These are phyloP conservation scores for Gallinago nigripennis DNA, from an alignment of 2,797 vertebrate genomes.

Conservation along the genomic window DNA sequence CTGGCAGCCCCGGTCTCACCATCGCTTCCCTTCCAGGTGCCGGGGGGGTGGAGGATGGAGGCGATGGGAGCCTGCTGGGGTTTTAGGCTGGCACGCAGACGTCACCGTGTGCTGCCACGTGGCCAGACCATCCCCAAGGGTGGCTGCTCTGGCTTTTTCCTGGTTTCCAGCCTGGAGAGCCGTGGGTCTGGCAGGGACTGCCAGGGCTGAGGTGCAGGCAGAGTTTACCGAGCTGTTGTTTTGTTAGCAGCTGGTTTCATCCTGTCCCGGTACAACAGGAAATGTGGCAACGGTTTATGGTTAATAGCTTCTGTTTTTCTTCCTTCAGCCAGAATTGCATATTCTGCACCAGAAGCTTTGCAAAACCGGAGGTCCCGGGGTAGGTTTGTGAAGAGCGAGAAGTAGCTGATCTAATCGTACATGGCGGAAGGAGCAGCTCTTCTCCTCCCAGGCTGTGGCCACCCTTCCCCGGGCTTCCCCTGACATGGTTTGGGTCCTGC, in stretches of 20 bases:
- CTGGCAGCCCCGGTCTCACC: background rate
- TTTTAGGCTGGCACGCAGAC: accelerated
- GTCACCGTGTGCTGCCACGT: accelerated
- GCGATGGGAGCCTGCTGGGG: accelerated
- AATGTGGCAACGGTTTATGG: slow-evolving; percentile 69
- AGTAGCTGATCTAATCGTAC: background rate
- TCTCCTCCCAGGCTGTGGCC: background rate
- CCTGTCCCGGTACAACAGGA: slow-evolving; percentile 57
- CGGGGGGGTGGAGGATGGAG: background rate
- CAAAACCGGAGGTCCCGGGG: background rate
- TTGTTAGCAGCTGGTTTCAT: slow-evolving; percentile 26
- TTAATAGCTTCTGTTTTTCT: slow-evolving; percentile 67
- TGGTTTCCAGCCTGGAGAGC: background rate
- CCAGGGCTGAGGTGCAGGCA: background rate
- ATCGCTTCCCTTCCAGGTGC: background rate
- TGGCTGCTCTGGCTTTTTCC: background rate
- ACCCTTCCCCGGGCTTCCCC: background rate
- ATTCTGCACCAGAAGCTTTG: slow-evolving; percentile 16
- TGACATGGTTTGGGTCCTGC: background rate
- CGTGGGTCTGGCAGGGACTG: background rate
- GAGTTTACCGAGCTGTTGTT: background rate
- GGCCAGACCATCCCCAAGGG: accelerated
- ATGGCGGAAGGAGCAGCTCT: background rate
- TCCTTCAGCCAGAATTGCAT: slow-evolving; percentile 1
- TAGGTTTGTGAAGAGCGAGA: background rate